These are phyloP conservation scores for Hyposoter dolosus DNA, from an alignment of 2,888 invertebrate species.

Conservation along the genomic window DNA sequence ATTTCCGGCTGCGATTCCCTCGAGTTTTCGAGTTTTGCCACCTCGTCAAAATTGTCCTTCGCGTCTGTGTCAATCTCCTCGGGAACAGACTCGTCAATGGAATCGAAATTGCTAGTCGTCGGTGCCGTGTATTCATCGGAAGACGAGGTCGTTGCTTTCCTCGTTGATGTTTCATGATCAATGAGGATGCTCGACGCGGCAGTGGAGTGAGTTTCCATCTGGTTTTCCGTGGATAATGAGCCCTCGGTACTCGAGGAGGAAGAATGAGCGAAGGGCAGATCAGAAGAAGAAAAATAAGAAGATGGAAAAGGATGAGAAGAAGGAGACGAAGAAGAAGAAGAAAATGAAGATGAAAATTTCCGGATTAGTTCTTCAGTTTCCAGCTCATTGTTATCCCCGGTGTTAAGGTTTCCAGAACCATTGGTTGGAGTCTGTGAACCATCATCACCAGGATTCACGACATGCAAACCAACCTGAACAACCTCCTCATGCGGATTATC, in stretches of 20 bases:
- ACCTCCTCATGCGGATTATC: conserved; percentile 62
- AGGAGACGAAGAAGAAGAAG: conserved; percentile 78
- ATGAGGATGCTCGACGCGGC: neutral
- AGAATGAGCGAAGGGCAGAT: conserved; percentile 10
- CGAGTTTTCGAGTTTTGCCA: neutral
- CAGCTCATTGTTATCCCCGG: conserved; percentile 51
- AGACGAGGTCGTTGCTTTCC: neutral
- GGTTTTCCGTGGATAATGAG: conserved; percentile 9
- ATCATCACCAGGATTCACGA: conserved; percentile 69
- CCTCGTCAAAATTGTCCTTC: neutral
- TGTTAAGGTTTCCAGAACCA: conserved; percentile 30
- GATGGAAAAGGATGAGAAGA: conserved; percentile 54
- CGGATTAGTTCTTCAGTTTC: conserved; percentile 34
- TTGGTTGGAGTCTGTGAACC: conserved; percentile 66
- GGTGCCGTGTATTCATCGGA: neutral
- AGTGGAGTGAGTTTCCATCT: neutral
- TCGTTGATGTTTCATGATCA: neutral
- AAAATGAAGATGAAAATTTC: conserved; percentile 51
- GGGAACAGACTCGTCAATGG: neutral
- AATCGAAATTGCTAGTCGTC: neutral
- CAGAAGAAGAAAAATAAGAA: conserved; percentile 47
- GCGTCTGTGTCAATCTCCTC: neutral
- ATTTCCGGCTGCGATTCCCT: conserved; percentile 14
- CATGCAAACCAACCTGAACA: conserved; percentile 67
- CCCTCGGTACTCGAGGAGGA: neutral